Base-by-base conservation (phyloP, 2,888 invertebrate species). In the Buathra laborator region DNA sequence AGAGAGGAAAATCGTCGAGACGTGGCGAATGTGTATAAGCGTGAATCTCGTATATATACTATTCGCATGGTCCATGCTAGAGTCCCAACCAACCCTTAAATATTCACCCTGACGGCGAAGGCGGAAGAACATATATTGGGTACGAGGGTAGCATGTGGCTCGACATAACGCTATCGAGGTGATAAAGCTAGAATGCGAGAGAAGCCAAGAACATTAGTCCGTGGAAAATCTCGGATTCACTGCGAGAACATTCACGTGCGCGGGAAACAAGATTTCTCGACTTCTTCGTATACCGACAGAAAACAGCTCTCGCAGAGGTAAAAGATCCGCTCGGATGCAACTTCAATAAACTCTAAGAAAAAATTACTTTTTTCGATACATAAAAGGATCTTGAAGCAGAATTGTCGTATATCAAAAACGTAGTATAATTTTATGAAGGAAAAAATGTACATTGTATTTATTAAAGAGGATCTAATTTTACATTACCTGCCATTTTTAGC, bases 121-220 rank as follows among this genome's bases (percentile, higher is more conserved):
- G 29, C 44, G 43, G 79, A 46, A 71, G n/a, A 64, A 37, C 43
- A 62, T 24, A 62, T 71, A 62, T 71, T 19, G 14, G 6, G 59
- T 56, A 66, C 62, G 43, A 56, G 71, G 71, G 71, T 62, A 79
- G 59, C 62, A 79, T 72, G 79, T 71, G 71, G 71, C 43, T n/a
- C 6, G 24, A 62, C 59, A 16, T 71, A 67, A 66, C 12, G 53
- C 66, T 29, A 56, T 56, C 44, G 16, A 67, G 44, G 43, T 62
- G 37, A n/a, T 10, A 46, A 44, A 62, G 16, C 7, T 24, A n/a
- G 37, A 48, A 75, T 32, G 14, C 32, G 32, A 51, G 62, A 64
- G 37, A 19, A 6, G 6, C 37, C 7, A 32, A 56, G 19, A 24
- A 48, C 43, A 67, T 76, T 53, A 67, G 76, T 53, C 53, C 14